Evolutionary conservation across 2,888 invertebrate genomes (phyloP), one percentile per base, ranked within the genome.

Genomic region (Cataglyphis livida): DNA sequence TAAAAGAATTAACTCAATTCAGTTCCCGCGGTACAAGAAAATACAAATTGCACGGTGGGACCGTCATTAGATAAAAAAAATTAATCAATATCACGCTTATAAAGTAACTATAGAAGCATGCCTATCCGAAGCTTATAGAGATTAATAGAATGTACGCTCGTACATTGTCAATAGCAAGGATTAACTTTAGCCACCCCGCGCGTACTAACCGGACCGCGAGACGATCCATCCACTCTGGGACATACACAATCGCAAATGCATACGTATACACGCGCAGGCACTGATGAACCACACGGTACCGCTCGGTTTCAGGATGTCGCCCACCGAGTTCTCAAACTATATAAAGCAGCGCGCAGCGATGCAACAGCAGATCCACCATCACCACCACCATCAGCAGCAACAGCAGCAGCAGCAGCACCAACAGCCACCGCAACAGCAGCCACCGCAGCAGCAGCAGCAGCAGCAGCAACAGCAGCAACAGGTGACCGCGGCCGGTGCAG

Each of bases 271-370:
- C 18, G 64, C 44, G 6, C 66, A 65, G 3, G 66, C 32, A 66
- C 65, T 70, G 54, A 70, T 76, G 76, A 85, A 76, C 41, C 73
- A 44, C 54, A 51, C 76, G 64, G 59, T 62, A 64, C 32, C 71
- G 28, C 64, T 71, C 74, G 61, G 66, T 88, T 88, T 73, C 95
- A 97, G 99, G 95, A 98, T 99, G 98, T 99, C 99, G 81, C 99
- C 99, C 87, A 99, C 99, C 91, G 99, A 99, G 96, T 98, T 98
- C 96, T 98, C 98, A 95, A 98, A 98, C 95, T 98, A 98, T 96
- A 98, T 98, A 95, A 98, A 98, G 95, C 98, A 98, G 95, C 97
- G 98, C 90, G 98, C 98, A 89, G 97, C 98, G 95, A 98, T 98
- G 95, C 98, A 98, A 95, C 98, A 98, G 95, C 96, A 96, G 86